Evolutionary conservation across 2,797 vertebrate genomes (phyloP).

Genomic region (Bucorvus abyssinicus): DNA sequence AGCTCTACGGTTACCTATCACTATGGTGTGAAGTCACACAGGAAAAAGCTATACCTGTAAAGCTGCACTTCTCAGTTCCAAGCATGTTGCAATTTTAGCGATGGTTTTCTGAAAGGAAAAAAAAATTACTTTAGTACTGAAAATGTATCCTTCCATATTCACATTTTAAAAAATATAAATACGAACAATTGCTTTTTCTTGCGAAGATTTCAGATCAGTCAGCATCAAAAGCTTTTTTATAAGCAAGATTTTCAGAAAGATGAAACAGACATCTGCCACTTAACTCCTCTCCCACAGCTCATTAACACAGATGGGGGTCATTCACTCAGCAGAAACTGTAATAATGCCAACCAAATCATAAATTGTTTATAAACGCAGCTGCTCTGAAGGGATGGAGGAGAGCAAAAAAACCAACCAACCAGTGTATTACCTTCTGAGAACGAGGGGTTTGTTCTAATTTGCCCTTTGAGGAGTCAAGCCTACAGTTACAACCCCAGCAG

Average conservation of each 20-base stretch:
- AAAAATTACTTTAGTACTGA: background rate
- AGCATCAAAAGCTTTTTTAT: background rate
- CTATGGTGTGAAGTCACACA: background rate
- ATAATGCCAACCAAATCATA: background rate
- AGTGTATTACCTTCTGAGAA: background rate
- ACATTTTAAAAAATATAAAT: background rate
- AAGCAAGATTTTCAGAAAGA: background rate
- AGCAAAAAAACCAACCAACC: background rate
- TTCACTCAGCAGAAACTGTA: background rate
- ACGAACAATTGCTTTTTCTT: background rate
- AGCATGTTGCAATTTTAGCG: slow-evolving; percentile 95
- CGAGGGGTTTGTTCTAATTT: background rate
- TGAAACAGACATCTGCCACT: background rate
- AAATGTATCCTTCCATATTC: background rate
- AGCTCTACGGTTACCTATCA: background rate
- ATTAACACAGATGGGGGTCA: background rate
- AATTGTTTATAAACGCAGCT: background rate
- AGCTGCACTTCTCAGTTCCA: slow-evolving; percentile 93
- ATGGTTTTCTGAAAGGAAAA: slow-evolving; percentile 87
- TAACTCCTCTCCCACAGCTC: background rate
- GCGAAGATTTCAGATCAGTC: background rate
- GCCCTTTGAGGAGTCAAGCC: background rate
- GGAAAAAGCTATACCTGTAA: slow-evolving; percentile 84
- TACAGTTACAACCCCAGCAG: background rate
- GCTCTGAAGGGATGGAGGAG: background rate